Base-by-base conservation (phyloP, 2,113 vertebrate genomes). In the Laticauda colubrina region DNA sequence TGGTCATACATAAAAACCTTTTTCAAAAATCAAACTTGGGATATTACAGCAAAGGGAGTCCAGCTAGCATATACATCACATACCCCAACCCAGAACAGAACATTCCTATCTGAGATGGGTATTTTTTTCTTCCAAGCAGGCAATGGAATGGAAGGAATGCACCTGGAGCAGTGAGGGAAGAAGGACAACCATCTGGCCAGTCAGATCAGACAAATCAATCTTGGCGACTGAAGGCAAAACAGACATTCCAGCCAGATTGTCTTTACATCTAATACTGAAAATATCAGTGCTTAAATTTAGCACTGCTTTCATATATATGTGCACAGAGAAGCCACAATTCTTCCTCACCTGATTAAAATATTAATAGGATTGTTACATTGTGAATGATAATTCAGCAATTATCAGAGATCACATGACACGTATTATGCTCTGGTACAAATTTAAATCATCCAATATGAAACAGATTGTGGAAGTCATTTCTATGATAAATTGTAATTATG, bases 331-430 rank as follows among this genome's bases (percentile, higher is more conserved):
- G 48, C 26, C 18, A 43, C 39, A 75, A 26, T 34, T 91, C 26
- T 91, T 92, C 53, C 24, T n/a, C 57, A 61, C 57, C 45, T 69
- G 48, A 51, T 64, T 88, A 69, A 92, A 92, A 75, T 92, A 88
- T 88, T 91, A 51, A 91, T 91, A 59, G 55, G 90, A 34, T 91
- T 88, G 9, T 64, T 92, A 64, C 18, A 88, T 45, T 69, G 54
- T 24, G 88, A 14, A 43, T 54, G 91, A 92, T 34, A 69, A 69
- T 75, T 88, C n/a, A 69, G n/a, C 12, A 75, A 87, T 88, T 48
- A 92, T 54, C 48, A 54, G 48, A 88, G 64, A 20, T 39, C 59
- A 88, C 86, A 88, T 69, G 69, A 39, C 15, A 39, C 5, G 34
- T 39, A 57, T 57, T 48, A 43, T 51, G 43, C 43, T 87, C 23